Evolutionary conservation across 2,888 invertebrate species (phyloP).

Genomic region (Dione juno): DNA sequence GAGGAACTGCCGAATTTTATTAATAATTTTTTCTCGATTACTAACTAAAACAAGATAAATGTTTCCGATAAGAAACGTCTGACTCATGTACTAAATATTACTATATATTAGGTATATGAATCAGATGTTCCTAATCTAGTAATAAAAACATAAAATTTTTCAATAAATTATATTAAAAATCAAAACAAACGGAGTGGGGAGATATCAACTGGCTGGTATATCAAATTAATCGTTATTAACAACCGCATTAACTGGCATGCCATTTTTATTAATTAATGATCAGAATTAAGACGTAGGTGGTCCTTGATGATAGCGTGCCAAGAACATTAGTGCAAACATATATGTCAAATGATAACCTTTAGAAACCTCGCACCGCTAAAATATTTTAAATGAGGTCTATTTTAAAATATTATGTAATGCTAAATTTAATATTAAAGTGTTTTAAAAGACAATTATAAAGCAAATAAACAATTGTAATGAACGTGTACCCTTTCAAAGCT

Average conservation of each 20-base stretch:
- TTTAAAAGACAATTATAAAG: no score
- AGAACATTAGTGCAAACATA: neutral
- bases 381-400: neutral
- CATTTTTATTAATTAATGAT: slow-evolving; percentile 25
- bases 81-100: no score
- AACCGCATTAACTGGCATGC: slow-evolving; percentile 22
- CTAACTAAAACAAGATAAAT: neutral
- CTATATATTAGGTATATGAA: no score
- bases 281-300: slow-evolving; percentile 21
- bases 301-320: slow-evolving; percentile 15
- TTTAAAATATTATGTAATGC: no score
- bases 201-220: neutral
- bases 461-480: no score
- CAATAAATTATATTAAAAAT: neutral
- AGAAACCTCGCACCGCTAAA: neutral
- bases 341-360: neutral
- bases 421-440: no score
- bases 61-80: no score
- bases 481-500: no score
- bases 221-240: slow-evolving; percentile 9
- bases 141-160: neutral
- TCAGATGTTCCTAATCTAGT: no score
- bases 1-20: no score
- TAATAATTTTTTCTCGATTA: neutral
- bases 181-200: neutral